These are phyloP conservation scores for Drosophila micromelanica DNA, from an alignment of 1,140 invertebrate species.

Conservation along the genomic window DNA sequence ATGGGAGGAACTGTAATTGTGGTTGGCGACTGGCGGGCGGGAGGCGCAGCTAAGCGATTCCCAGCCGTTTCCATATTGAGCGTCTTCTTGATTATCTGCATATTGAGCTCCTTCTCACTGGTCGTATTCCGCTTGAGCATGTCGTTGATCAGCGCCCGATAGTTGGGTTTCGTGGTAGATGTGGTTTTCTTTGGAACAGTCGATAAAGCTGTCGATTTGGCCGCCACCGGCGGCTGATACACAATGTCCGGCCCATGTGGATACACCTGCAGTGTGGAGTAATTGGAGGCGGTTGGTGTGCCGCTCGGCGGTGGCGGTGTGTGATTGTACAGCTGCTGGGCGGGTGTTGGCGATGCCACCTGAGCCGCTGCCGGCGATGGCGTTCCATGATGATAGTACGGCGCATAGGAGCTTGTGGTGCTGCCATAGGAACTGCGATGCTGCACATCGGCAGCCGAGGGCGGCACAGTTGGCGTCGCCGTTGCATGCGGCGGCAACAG, in stretches of 20 bases:
- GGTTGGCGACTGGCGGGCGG: not conserved
- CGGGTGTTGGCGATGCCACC: conserved; percentile 69
- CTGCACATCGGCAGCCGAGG: not conserved
- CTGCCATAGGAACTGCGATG: conserved; percentile 7
- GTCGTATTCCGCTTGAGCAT: conserved; percentile 69
- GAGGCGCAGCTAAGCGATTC: conserved; percentile 2
- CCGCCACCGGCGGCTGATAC: conserved; percentile 38
- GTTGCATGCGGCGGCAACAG: conserved; percentile 49
- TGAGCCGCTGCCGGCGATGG: conserved; percentile 68
- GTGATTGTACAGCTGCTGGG: conserved; percentile 37
- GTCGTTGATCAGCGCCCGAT: conserved; percentile 74
- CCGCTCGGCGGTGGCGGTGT: conserved; percentile 32
- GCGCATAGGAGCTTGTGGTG: conserved; percentile 13
- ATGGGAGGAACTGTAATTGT: conserved; percentile 9
- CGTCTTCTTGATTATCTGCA: conserved; percentile 81
- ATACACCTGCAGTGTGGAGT: conserved; percentile 67
- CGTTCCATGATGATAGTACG: conserved; percentile 67
- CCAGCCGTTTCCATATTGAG: conserved; percentile 64
- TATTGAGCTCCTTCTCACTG: conserved; percentile 77
- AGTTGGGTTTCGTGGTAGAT: conserved; percentile 64
- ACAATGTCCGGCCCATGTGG: conserved; percentile 70
- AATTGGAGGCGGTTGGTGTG: conserved; percentile 42
- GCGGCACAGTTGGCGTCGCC: conserved; percentile 24
- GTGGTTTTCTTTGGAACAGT: conserved; percentile 39
- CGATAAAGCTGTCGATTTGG: conserved; percentile 10